Evolutionary conservation across 2,797 vertebrate species (phyloP).

Genomic region (Florisuga fusca): DNA sequence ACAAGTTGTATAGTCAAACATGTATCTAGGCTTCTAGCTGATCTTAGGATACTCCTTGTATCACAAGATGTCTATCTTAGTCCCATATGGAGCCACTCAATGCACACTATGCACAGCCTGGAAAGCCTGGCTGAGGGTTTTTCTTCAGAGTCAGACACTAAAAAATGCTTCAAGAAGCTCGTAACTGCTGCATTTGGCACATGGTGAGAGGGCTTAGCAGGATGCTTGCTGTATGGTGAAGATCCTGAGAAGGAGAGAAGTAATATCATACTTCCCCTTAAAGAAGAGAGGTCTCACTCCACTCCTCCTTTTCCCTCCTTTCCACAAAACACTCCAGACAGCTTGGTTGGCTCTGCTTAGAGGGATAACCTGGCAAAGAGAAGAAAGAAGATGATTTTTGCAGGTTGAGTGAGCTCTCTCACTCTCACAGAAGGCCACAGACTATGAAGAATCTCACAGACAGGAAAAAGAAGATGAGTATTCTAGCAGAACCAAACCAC

Average conservation of each 20-base stretch:
- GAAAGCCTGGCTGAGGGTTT: background rate
- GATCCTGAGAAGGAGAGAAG: background rate
- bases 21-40: accelerated
- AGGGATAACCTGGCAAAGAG: background rate
- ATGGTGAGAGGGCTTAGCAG: background rate
- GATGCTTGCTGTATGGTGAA: background rate
- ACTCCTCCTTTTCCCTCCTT: background rate
- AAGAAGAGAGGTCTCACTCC: background rate
- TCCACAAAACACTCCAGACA: accelerated
- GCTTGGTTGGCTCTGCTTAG: background rate
- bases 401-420: background rate
- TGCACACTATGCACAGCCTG: background rate
- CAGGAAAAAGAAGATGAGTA: background rate
- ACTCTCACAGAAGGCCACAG: background rate
- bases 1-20: background rate
- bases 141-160: background rate
- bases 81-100: background rate
- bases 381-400: background rate
- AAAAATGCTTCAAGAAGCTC: background rate
- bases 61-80: background rate
- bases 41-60: background rate
- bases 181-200: background rate
- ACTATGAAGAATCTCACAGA: background rate
- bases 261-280: background rate
- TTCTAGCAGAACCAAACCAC: background rate